phyloP scores from a whole-genome alignment of 2,113 vertebrate species.

The Cariama cristata region DNA sequence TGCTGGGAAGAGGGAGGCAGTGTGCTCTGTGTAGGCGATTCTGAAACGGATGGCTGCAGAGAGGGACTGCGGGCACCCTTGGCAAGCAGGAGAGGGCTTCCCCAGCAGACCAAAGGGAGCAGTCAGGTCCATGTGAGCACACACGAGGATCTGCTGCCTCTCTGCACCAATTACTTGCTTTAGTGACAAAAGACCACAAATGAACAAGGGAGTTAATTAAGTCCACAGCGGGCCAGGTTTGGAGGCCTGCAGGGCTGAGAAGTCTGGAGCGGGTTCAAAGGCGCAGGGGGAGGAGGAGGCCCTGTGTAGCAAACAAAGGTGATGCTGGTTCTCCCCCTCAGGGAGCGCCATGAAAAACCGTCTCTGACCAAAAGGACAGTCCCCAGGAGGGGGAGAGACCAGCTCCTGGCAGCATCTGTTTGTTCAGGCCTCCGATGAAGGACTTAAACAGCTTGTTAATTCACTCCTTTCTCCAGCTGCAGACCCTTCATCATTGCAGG shows the following conservation, averaged over 20 bases:
- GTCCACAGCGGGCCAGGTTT: neutral
- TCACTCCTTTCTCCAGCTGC: conserved; percentile 29
- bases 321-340: neutral
- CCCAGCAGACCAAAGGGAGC: neutral
- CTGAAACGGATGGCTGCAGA: neutral
- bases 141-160: neutral
- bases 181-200: conserved; percentile 52
- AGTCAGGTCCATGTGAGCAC: neutral
- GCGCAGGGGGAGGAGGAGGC: neutral
- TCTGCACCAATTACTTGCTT: conserved; percentile 1
- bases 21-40: neutral
- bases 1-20: neutral
- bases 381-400: neutral
- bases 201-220: conserved; percentile 60
- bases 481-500: neutral
- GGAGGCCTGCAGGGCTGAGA: conserved; percentile 19
- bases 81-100: neutral
- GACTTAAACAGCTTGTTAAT: conserved; percentile 8
- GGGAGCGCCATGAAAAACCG: neutral
- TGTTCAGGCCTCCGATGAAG: neutral
- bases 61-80: neutral
- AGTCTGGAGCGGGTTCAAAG: conserved; percentile 33
- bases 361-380: neutral
- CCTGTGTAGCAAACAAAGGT: conserved; percentile 6
- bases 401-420: conserved; percentile 12